A percentile compares a stretch with the other conserved stretches of the same genome.
Conservation (phyloP, 2,888 invertebrate genomes). For the Eretmocerus hayati region DNA sequence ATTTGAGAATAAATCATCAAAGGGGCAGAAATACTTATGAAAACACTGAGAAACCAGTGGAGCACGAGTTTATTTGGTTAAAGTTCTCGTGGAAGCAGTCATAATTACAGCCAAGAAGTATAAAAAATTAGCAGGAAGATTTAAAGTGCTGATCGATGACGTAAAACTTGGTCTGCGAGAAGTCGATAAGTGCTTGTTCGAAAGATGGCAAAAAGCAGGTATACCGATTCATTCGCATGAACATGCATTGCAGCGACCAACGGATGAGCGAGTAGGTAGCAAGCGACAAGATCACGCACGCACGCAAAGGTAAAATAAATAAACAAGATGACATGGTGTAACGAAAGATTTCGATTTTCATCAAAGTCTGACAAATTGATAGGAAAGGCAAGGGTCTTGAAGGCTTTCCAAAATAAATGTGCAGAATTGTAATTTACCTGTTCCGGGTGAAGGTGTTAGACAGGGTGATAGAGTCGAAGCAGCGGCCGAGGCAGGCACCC, state of each 20-base stretch:
- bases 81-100: not conserved
- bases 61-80: too few species aligned
- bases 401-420: constrained; percentile 33
- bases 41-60: not conserved
- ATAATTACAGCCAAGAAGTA: not conserved
- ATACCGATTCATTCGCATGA: too few species aligned
- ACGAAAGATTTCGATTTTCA: not conserved
- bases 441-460: too few species aligned
- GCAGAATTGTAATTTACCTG: constrained; percentile 29
- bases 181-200: too few species aligned
- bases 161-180: too few species aligned
- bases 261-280: too few species aligned
- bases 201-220: too few species aligned
- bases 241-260: too few species aligned
- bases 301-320: too few species aligned
- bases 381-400: not conserved
- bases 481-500: constrained; percentile 51
- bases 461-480: constrained; percentile 44
- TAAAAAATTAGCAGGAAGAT: not conserved
- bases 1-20: not conserved
- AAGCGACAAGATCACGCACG: too few species aligned
- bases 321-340: not conserved
- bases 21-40: not conserved
- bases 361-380: not conserved
- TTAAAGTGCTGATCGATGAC: too few species aligned